Percentiles rank a stretch among this genome's conserved stretches.
Evolutionary conservation across 2,113 vertebrate genomes (phyloP).

Genomic region (Prionailurus viverrinus): DNA sequence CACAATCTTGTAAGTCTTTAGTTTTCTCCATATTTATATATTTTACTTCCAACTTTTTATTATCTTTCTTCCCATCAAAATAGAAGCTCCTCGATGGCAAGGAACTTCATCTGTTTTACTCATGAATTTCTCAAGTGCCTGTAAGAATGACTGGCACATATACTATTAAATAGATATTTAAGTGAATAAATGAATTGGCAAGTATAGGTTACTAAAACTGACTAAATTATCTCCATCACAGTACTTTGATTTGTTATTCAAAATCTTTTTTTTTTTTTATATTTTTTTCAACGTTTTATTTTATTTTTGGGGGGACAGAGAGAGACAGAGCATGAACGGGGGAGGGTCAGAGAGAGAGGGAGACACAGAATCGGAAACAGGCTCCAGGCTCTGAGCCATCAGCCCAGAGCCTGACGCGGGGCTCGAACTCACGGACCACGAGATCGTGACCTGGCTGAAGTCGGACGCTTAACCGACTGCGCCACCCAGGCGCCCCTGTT

Average conservation of each 20-base stretch:
- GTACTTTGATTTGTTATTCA: constrained; percentile 34
- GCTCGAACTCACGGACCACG: too few relatives aligned
- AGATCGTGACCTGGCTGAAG: too few relatives aligned
- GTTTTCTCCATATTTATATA: background rate
- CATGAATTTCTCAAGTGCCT: background rate
- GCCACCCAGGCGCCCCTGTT: too few relatives aligned
- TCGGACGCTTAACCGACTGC: too few relatives aligned
- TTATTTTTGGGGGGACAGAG: too few relatives aligned
- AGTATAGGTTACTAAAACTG: background rate
- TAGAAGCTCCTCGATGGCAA: background rate
- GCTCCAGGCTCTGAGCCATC: too few relatives aligned
- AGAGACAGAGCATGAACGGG: too few relatives aligned
- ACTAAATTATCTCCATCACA: background rate
- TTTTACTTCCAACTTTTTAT: background rate
- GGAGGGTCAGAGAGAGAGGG: too few relatives aligned
- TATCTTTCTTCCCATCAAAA: background rate
- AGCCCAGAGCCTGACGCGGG: too few relatives aligned
- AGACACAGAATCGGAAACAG: too few relatives aligned
- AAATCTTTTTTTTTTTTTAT: too few relatives aligned
- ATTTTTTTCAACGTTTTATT: too few relatives aligned
- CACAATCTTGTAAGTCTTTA: background rate
- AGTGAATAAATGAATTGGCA: background rate
- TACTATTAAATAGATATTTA: background rate
- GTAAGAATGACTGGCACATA: background rate
- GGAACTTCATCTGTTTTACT: background rate